These are phyloP conservation scores for Limnothrissa miodon DNA, from an alignment of 2,113 vertebrate species.

Conservation along the genomic window DNA sequence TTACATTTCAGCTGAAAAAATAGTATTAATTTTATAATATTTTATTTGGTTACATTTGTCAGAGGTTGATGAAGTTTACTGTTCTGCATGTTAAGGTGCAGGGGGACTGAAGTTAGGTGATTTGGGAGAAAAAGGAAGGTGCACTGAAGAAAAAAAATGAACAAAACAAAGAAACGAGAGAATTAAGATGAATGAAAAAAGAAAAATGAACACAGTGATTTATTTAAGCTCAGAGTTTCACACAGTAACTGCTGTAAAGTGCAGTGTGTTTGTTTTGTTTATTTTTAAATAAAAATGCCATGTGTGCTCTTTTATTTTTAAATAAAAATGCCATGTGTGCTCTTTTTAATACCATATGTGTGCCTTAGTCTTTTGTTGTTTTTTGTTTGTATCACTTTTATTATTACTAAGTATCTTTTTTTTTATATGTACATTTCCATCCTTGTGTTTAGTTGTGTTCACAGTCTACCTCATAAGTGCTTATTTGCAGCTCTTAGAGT, in stretches of 20 bases:
- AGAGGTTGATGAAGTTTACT: not conserved
- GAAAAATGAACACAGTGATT: not conserved
- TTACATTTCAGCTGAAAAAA: not conserved
- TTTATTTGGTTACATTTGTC: not conserved
- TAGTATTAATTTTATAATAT: not conserved
- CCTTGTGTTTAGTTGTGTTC: no score
- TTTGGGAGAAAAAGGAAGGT: not conserved
- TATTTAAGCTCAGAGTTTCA: not conserved
- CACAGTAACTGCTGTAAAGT: not conserved
- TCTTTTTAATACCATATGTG: not conserved
- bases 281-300: not conserved
- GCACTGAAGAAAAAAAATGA: not conserved
- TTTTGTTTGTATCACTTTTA: not conserved
- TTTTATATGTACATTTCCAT: no score
- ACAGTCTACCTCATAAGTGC: no score
- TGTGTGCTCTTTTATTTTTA: not conserved
- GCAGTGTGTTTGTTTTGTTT: not conserved
- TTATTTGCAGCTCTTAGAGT: no score
- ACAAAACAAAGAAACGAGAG: not conserved
- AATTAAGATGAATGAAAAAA: not conserved
- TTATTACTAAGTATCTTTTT: no score
- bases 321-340: conserved; percentile 7
- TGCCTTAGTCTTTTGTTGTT: not conserved
- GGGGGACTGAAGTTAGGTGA: not conserved
- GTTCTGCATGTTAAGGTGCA: not conserved